Conservation (phyloP, 2,888 invertebrate genomes). For the Tryphoninae sp. region DNA sequence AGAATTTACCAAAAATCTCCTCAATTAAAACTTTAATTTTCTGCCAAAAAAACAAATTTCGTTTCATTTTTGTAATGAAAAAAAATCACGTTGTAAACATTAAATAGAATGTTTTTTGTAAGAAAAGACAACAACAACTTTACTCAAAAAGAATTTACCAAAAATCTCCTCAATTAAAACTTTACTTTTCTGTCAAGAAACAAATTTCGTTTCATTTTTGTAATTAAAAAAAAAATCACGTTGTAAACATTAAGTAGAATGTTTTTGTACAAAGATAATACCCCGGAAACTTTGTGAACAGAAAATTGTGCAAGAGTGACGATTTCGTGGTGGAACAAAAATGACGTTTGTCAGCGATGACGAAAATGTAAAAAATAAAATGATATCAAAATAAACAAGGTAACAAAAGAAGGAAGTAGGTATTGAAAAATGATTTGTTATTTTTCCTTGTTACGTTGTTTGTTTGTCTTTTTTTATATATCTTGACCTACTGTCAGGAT, state of each 20-base stretch:
- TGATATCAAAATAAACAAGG: neutral
- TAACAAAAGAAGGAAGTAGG: slow-evolving; percentile 19
- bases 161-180: too few relatives aligned
- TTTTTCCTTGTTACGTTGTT: neutral
- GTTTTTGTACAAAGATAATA: neutral
- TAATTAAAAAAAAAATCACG: too few relatives aligned
- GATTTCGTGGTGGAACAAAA: neutral
- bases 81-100: neutral
- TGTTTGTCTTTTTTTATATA: neutral
- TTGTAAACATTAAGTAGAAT: neutral
- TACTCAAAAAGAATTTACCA: too few relatives aligned
- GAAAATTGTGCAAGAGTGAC: neutral
- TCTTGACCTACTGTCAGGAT: slow-evolving; percentile 6
- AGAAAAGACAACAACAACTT: too few relatives aligned
- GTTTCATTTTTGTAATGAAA: too few relatives aligned
- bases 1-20: too few relatives aligned
- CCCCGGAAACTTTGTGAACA: neutral
- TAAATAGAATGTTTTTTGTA: too few relatives aligned
- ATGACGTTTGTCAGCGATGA: slow-evolving; percentile 26
- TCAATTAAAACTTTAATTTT: too few relatives aligned
- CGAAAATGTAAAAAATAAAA: slow-evolving; percentile 2
- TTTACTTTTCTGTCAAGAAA: too few relatives aligned
- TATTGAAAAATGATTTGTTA: neutral
- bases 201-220: too few relatives aligned
- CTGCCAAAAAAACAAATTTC: too few relatives aligned